Conservation (phyloP, 2,888 invertebrate species). For the Idaea aversata region DNA sequence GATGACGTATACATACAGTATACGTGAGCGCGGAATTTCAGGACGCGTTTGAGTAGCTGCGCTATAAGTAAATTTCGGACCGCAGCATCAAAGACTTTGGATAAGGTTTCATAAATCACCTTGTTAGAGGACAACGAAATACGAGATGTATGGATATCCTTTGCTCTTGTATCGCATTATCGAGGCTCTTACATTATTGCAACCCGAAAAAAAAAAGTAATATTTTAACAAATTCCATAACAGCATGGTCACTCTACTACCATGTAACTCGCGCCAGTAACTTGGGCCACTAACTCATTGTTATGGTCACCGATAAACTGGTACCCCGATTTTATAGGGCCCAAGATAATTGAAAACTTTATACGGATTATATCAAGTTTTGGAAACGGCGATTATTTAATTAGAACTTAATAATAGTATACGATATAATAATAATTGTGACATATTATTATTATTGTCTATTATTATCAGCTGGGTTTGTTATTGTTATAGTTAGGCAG, state of each 20-base stretch:
- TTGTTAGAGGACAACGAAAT: too few species aligned
- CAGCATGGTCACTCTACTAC: background rate
- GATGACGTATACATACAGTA: too few species aligned
- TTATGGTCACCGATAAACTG: constrained; percentile 1
- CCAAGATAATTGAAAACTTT: constrained; percentile 1
- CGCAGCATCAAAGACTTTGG: too few species aligned
- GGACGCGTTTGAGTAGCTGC: too few species aligned
- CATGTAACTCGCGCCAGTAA: background rate
- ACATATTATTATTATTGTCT: background rate
- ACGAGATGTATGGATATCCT: too few species aligned
- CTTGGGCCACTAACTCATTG: background rate
- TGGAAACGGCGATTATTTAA: background rate
- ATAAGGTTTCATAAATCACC: too few species aligned
- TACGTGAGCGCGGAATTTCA: too few species aligned
- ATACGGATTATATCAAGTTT: background rate
- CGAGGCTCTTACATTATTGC: too few species aligned
- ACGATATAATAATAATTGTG: background rate
- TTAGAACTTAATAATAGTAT: background rate
- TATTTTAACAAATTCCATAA: background rate
- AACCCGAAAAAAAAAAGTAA: too few species aligned
- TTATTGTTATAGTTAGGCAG: background rate
- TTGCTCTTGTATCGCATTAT: too few species aligned
- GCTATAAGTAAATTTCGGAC: too few species aligned
- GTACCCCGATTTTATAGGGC: background rate
- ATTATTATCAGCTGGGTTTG: background rate